Base-by-base conservation (phyloP, 2,888 invertebrate genomes). In the Eumacrocentrus americanus region DNA sequence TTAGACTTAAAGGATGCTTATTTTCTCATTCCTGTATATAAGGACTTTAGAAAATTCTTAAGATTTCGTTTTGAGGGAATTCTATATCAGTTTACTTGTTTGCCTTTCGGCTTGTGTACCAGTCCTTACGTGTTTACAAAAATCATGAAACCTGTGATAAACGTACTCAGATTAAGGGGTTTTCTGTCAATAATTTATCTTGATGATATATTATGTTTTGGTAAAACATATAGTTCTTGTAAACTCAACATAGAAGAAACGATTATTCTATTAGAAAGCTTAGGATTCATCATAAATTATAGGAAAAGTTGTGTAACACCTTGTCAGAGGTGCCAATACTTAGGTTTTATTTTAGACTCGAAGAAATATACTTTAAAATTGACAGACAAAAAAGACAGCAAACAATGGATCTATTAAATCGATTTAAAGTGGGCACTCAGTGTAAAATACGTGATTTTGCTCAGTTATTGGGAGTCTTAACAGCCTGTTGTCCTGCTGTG, bases 1-100 rank as follows among this genome's bases (percentile, higher is more conserved):
- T 38, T 67, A 1, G 62, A 65, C 37, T 14, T 65, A 5, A 40
- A 64, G 38, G 62, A 65, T 16, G 63, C 62, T 2, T 65, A 65
- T 58, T 65, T 60, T 29, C 16, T 37, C 0, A 29, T 64, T 1
- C 57, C 64, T 0, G 20, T 67, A 2, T 38, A 62, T 34, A 18
- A 20, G 6, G 40, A 59, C 1, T 25, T 40, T 38, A 34, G 52
- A 38, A 65, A 64, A 56, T 67, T 46, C 23, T 16, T 65, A 5
- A 60, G 63, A 42, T 67, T 64, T 38, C 2, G 14, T 7, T 63
- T 65, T 29, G n/a, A 16, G 20, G 48, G 25, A 5, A 29, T 35
- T 0, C 16, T 60, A 5, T 60, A 52, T 18, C 47, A 60, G 38
- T 63, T 60, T 9, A 16, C 18, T 1, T 60, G 61, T 22, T 23